A percentile compares a stretch with the other conserved stretches of the same genome.
phyloP scores from a whole-genome alignment of 2,888 invertebrate genomes.

The Euplagia quadripunctaria region DNA sequence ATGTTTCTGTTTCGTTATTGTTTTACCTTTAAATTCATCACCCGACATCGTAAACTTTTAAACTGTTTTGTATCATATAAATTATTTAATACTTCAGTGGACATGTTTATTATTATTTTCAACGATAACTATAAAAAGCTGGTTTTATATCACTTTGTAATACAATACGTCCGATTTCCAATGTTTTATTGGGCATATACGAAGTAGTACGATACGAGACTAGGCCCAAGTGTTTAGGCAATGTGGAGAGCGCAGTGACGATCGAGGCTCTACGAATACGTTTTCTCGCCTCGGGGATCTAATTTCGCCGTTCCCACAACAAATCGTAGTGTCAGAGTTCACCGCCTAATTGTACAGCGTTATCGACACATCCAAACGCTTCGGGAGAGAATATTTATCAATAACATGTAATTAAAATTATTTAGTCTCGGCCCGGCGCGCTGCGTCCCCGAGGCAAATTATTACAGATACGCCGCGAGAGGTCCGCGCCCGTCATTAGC shows the following conservation, averaged over 20 bases:
- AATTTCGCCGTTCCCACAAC: slow-evolving; percentile 83
- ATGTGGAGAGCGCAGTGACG: slow-evolving; percentile 26
- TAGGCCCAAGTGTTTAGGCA: slow-evolving; percentile 25
- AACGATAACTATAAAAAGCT: slow-evolving; percentile 47
- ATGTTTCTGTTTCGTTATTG: slow-evolving; percentile 58
- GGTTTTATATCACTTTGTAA: slow-evolving; percentile 42
- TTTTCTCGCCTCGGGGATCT: slow-evolving; percentile 65
- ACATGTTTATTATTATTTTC: slow-evolving; percentile 56
- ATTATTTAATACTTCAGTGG: slow-evolving; percentile 50
- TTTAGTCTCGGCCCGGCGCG: slow-evolving; percentile 72
- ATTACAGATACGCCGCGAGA: slow-evolving; percentile 85
- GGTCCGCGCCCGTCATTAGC: slow-evolving; percentile 81
- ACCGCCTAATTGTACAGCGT: slow-evolving; percentile 82
- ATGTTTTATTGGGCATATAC: slow-evolving; percentile 36
- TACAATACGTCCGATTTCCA: slow-evolving; percentile 33
- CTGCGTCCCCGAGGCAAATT: slow-evolving; percentile 78
- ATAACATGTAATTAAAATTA: slow-evolving; percentile 87
- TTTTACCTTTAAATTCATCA: slow-evolving; percentile 57
- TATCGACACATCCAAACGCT: slow-evolving; percentile 82
- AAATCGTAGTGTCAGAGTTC: slow-evolving; percentile 84
- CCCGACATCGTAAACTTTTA: slow-evolving; percentile 52
- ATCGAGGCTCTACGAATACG: slow-evolving; percentile 18
- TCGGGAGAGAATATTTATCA: slow-evolving; percentile 83
- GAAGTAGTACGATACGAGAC: slow-evolving; percentile 26
- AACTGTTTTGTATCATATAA: slow-evolving; percentile 54